Conservation (phyloP, 1,140 invertebrate genomes). For the Cotesia glomerata region DNA sequence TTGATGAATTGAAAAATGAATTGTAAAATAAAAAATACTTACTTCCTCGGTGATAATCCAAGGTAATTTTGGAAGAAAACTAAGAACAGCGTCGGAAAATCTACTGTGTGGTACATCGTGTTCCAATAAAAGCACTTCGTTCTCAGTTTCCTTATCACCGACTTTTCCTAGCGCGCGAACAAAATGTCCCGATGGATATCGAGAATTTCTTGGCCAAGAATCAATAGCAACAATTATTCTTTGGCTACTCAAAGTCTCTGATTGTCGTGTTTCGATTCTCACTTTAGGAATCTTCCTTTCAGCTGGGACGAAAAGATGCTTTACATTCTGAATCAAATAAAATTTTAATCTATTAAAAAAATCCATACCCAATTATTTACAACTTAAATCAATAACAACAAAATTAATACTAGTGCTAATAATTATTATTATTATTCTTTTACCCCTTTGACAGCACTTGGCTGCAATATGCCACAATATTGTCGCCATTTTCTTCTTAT, state of each 20-base stretch:
- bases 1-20: background rate
- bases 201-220: conserved; percentile 87
- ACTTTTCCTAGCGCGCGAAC: conserved; percentile 82
- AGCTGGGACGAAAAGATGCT: conserved; percentile 88
- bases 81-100: conserved; percentile 93
- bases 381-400: background rate
- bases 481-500: conserved; percentile 95
- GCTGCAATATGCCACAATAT: conserved; percentile 93
- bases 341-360: conserved; percentile 30
- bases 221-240: conserved; percentile 92
- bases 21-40: conserved; percentile 35
- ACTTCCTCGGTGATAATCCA: conserved; percentile 88
- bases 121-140: conserved; percentile 93
- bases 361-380: conserved; percentile 1
- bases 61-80: conserved; percentile 88
- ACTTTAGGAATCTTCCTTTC: conserved; percentile 91
- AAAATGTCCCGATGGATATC: conserved; percentile 85
- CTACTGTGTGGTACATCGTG: conserved; percentile 96
- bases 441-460: conserved; percentile 77
- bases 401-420: background rate
- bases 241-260: conserved; percentile 78
- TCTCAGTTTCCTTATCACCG: conserved; percentile 91
- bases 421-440: conserved; percentile 9
- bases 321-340: conserved; percentile 66
- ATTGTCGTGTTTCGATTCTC: conserved; percentile 90